Conservation (phyloP, 2,113 vertebrate genomes). For the Propithecus coquereli region DNA sequence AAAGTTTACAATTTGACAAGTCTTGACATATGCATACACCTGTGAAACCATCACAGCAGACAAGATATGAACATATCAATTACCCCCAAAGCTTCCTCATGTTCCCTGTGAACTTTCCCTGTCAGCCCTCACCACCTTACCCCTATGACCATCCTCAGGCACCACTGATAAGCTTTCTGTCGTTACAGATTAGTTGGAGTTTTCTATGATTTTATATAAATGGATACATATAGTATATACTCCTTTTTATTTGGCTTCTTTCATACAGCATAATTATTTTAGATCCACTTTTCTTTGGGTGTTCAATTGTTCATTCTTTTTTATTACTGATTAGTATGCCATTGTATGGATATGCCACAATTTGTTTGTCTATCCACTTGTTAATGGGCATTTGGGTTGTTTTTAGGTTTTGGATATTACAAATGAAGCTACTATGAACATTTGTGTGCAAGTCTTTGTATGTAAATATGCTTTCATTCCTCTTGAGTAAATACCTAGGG, state of each 20-base stretch:
- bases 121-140: background rate
- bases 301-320: background rate
- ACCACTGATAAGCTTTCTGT: background rate
- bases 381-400: background rate
- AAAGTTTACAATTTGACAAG: background rate
- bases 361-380: background rate
- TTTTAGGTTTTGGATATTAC: background rate
- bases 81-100: background rate
- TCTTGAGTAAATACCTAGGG: background rate
- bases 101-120: background rate
- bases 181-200: background rate
- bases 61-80: background rate
- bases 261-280: background rate
- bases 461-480: background rate
- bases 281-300: background rate
- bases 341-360: background rate
- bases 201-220: background rate
- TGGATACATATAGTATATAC: background rate
- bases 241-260: background rate
- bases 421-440: background rate
- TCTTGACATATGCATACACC: background rate
- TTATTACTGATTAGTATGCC: background rate
- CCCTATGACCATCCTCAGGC: background rate
- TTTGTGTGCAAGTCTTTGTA: background rate
- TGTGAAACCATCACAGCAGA: background rate